phyloP scores from a whole-genome alignment of 2,888 invertebrate genomes.

The Drosophila cracens region DNA sequence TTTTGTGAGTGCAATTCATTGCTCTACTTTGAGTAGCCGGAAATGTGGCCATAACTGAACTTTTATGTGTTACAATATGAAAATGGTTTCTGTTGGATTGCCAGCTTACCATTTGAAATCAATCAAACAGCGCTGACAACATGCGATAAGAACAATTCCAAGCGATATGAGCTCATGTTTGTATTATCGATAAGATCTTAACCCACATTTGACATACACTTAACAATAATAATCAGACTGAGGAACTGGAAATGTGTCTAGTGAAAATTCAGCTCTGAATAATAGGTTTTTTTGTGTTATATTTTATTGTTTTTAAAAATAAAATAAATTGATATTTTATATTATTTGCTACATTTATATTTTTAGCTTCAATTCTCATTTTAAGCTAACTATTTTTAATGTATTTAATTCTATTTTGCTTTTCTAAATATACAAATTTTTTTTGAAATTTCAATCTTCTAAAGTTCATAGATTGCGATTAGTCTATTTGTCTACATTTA shows the following conservation, averaged over 20 bases:
- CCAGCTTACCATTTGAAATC: neutral
- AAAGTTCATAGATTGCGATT: neutral
- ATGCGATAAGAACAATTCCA: neutral
- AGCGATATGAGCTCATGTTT: neutral
- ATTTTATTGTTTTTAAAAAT: neutral
- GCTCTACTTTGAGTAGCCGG: conserved; percentile 31
- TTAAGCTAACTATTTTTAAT: neutral
- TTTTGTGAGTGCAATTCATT: conserved; percentile 28
- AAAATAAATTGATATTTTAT: too few species aligned
- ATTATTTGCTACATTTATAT: neutral
- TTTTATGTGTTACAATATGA: neutral
- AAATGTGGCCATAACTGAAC: conserved; percentile 12
- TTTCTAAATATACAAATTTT: neutral
- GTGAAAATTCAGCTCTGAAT: neutral
- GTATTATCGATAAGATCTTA: neutral
- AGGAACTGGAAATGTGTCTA: neutral
- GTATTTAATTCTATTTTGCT: neutral
- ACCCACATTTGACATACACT: neutral
- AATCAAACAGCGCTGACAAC: neutral
- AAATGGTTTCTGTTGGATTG: neutral
- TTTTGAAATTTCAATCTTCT: neutral
- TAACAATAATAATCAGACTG: neutral
- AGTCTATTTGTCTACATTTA: neutral
- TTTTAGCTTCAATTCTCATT: neutral
- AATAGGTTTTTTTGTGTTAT: neutral